Conservation (phyloP, 2,113 vertebrate species). For the Gulo gulo region DNA sequence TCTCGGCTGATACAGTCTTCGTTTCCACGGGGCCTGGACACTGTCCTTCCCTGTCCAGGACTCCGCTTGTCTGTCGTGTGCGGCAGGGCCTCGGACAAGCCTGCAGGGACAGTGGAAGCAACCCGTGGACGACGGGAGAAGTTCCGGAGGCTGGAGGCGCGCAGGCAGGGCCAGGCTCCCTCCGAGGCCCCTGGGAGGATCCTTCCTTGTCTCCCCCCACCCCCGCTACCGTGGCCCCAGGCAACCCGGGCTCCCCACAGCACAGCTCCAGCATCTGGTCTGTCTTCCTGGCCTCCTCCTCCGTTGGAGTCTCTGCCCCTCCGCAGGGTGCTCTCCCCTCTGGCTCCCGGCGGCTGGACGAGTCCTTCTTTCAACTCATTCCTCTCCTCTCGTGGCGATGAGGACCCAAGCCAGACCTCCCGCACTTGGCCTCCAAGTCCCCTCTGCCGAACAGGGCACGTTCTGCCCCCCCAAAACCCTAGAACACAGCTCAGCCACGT, state of each 20-base stretch:
- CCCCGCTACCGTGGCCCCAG: too few species aligned
- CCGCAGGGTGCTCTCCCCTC: neutral
- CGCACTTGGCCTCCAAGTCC: neutral
- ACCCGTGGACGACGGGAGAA: neutral
- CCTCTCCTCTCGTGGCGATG: neutral
- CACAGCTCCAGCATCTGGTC: neutral
- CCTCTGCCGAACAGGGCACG: neutral
- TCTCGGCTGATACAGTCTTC: neutral
- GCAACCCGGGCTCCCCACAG: neutral
- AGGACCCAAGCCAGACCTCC: neutral
- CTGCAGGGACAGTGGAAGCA: neutral
- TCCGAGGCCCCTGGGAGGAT: neutral
- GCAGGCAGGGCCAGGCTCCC: neutral
- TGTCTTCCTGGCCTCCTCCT: neutral
- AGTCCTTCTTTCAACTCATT: neutral
- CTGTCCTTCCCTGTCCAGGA: neutral
- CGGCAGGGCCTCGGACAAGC: neutral
- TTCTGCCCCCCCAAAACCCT: neutral
- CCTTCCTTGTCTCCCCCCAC: neutral
- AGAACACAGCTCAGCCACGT: neutral
- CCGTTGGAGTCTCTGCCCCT: neutral
- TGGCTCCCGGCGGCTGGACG: neutral
- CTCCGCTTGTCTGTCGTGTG: neutral
- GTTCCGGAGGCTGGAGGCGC: neutral
- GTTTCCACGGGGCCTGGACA: neutral